Evolutionary conservation across 1,140 invertebrate species (phyloP), one percentile per base, ranked within the genome.

Genomic region (Maconellicoccus hirsutus): DNA sequence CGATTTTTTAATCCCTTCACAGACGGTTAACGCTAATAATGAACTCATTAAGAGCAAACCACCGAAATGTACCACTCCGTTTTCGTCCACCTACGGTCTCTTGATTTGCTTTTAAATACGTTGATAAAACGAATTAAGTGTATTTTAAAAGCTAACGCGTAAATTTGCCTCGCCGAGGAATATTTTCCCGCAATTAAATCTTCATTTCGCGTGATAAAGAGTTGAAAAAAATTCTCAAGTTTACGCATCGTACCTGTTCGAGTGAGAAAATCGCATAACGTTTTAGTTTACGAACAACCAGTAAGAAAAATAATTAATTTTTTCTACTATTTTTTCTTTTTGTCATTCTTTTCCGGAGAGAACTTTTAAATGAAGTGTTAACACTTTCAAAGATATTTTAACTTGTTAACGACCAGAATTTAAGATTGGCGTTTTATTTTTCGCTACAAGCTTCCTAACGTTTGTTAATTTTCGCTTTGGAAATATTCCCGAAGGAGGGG

Each of bases 1-100:
- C 42, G 42, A 52, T 52, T 52, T 52, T 52, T 52, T 52, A 52
- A 52, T 52, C 42, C 42, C 42, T 52, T 52, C 42, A 52, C 42
- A 52, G 42, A 52, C 42, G 42, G 42, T 52, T 52, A 52, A 52
- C 42, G 42, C 42, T 52, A 52, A 52, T 52, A 52, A 52, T 52
- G 42, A 52, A 52, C 42, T 52, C 42, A 52, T 52, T 52, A 52
- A 52, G 42, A 19, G 42, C 42, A 52, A 14, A 52, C 42, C 42
- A 19, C 42, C 42, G 42, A 52, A 52, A 52, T 52, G 42, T 52
- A 52, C 12, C 42, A 19, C 42, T 16, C 42, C 42, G 42, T 19
- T 52, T 16, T 16, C 42, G n/a, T 52, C 42, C 42, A 19, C 42
- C 29, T 33, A 52, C 42, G 12, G n/a, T 52, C 42, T 14, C 42